These are phyloP conservation scores for Echinometra lucunter DNA, from an alignment of 53 echinoderm and acorn worm genomes.

Conservation along the genomic window DNA sequence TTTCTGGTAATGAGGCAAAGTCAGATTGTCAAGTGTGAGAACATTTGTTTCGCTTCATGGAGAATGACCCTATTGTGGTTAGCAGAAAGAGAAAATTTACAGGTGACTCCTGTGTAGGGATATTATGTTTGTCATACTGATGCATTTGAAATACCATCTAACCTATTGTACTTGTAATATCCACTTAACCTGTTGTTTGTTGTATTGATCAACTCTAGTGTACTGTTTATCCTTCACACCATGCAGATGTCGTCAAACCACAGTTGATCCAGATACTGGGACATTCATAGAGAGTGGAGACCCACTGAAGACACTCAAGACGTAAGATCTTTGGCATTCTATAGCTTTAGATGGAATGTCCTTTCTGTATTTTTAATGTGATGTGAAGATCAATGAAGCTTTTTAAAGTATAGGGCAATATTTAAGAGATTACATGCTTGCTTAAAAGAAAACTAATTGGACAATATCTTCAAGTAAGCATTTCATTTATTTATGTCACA, in stretches of 20 bases:
- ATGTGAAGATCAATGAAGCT: background rate
- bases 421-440: too few relatives aligned
- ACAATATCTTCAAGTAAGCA: too few relatives aligned
- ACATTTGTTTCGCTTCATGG: too few relatives aligned
- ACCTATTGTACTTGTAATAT: too few relatives aligned
- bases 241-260: constrained; percentile 75
- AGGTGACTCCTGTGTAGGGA: background rate
- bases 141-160: too few relatives aligned
- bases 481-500: too few relatives aligned
- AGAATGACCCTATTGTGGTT: background rate
- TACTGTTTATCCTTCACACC: background rate
- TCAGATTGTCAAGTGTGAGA: background rate
- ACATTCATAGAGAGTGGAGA: constrained; percentile 68
- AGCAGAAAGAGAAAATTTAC: background rate
- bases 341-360: background rate
- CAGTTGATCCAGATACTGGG: constrained; percentile 83
- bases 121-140: background rate
- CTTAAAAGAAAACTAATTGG: too few relatives aligned
- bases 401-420: too few relatives aligned
- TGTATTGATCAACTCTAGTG: background rate
- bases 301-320: constrained; percentile 80
- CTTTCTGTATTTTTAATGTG: background rate
- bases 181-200: background rate
- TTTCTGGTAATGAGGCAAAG: background rate
- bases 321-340: constrained; percentile 60